Evolutionary conservation across 2,888 invertebrate genomes (phyloP).

Genomic region (Pandemis cinnamomeana): DNA sequence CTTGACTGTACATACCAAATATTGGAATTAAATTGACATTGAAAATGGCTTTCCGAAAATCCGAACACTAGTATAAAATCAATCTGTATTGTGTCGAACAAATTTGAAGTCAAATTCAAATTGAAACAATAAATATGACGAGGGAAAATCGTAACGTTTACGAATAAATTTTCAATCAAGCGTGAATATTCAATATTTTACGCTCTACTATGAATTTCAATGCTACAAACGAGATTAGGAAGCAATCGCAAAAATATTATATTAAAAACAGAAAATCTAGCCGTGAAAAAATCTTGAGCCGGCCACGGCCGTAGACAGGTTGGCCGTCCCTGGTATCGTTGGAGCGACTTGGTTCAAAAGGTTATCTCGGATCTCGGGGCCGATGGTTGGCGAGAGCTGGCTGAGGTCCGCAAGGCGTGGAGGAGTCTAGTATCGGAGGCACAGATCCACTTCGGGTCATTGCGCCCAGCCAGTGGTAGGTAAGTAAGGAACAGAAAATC

Average conservation of each 20-base stretch:
- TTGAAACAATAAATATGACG: constrained; percentile 15
- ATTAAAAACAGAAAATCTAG: no score
- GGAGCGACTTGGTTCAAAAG: no score
- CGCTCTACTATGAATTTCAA: background rate
- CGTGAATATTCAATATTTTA: background rate
- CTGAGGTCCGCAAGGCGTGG: no score
- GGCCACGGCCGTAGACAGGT: no score
- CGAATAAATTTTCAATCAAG: constrained; percentile 12
- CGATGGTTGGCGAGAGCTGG: no score
- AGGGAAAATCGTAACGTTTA: background rate
- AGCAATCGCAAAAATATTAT: background rate
- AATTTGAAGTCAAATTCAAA: background rate
- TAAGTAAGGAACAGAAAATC: no score
- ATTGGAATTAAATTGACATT: background rate
- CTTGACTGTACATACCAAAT: background rate
- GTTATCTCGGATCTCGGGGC: no score
- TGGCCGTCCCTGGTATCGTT: no score
- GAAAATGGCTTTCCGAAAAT: background rate
- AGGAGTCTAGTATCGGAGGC: no score
- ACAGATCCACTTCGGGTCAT: no score
- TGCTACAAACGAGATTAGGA: constrained; percentile 5
- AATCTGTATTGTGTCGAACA: background rate
- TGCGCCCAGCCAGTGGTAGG: no score
- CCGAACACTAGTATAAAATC: background rate
- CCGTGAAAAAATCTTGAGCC: no score